These are phyloP conservation scores for Dryas iulia DNA, from an alignment of 1,140 invertebrate genomes.

Conservation along the genomic window DNA sequence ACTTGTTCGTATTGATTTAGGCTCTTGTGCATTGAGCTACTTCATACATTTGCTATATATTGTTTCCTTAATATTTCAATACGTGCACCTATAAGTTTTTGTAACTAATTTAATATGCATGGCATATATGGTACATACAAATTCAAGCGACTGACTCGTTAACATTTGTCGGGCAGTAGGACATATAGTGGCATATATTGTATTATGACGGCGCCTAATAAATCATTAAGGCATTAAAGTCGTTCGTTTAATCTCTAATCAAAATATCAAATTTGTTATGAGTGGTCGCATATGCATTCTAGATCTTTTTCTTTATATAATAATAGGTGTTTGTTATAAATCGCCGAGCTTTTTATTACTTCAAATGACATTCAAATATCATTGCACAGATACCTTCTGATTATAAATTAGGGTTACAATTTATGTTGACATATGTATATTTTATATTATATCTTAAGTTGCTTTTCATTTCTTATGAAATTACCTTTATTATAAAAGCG, in stretches of 20 bases:
- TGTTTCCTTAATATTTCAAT: background rate
- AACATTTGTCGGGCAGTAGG: constrained; percentile 48
- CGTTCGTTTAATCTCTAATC: background rate
- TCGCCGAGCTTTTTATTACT: background rate
- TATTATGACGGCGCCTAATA: constrained; percentile 2
- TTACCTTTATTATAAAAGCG: no score
- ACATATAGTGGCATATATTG: constrained; percentile 11
- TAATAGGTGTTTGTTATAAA: background rate
- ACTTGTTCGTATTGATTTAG: background rate
- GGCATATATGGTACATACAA: constrained; percentile 41
- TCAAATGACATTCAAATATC: background rate
- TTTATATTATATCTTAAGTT: background rate
- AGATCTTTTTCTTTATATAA: background rate
- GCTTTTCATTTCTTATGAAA: background rate
- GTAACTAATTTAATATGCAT: constrained; percentile 51
- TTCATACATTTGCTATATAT: background rate
- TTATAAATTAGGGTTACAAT: background rate
- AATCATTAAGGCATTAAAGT: constrained; percentile 14
- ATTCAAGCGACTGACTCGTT: constrained; percentile 30
- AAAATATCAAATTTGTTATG: constrained; percentile 12
- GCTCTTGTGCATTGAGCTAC: background rate
- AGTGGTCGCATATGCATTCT: constrained; percentile 2
- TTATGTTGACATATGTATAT: background rate
- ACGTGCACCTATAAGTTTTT: constrained; percentile 1
- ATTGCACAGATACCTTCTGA: background rate